These are phyloP conservation scores for Tauraco hartlaubi DNA, from an alignment of 2,797 vertebrate genomes.

Conservation along the genomic window DNA sequence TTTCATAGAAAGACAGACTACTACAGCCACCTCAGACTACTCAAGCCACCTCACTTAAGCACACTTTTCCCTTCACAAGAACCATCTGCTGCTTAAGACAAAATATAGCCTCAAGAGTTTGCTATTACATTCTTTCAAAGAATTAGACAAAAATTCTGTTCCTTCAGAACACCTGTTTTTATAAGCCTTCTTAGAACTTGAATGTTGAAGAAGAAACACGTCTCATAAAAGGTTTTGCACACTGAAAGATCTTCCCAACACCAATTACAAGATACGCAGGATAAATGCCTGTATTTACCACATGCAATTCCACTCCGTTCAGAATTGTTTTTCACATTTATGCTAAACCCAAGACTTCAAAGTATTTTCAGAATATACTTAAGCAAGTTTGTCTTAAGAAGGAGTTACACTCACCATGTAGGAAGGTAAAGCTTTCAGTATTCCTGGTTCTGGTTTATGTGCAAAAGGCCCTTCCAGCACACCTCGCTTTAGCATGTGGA, in stretches of 20 bases:
- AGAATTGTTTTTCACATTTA: neutral
- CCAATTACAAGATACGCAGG: neutral
- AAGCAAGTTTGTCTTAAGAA: neutral
- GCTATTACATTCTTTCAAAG: neutral
- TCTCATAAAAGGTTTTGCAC: neutral
- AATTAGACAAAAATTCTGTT: neutral
- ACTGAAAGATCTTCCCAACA: neutral
- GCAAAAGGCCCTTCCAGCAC: constrained; percentile 90
- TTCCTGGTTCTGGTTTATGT: constrained; percentile 87
- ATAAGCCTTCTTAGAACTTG: neutral
- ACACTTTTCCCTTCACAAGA: neutral
- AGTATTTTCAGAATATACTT: neutral
- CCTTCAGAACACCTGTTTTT: neutral
- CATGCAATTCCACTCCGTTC: neutral
- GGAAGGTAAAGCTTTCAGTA: constrained; percentile 87
- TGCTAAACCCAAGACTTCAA: neutral
- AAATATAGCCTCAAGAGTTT: neutral
- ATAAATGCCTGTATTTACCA: neutral
- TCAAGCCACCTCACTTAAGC: neutral
- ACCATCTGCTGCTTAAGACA: neutral
- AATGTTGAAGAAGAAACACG: neutral
- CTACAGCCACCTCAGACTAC: neutral
- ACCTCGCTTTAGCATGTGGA: constrained; percentile 92
- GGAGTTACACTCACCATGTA: constrained; percentile 86
- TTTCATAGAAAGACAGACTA: neutral